Conservation (phyloP, 2,888 invertebrate genomes). For the Trichopria drosophilae region DNA sequence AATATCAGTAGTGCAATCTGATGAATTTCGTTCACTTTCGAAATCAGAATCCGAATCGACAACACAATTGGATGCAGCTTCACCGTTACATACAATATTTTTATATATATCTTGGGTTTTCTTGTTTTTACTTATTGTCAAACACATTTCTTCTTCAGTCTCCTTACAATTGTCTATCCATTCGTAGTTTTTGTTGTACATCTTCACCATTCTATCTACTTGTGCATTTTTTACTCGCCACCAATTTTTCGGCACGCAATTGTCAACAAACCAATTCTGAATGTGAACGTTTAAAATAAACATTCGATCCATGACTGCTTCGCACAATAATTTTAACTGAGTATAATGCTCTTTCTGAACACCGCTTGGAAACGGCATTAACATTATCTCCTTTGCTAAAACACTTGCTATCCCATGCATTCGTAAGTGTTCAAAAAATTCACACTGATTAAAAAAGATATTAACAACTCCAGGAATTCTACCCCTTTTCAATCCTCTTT, state of each 20-base stretch:
- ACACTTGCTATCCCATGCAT: constrained; percentile 40
- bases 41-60: no score
- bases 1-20: no score
- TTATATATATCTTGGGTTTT: no score
- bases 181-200: no score
- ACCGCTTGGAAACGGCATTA: constrained; percentile 49
- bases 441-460: constrained; percentile 54
- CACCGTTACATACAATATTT: no score
- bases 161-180: no score
- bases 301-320: constrained; percentile 49
- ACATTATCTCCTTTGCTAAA: constrained; percentile 49
- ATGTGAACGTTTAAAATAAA: constrained; percentile 47
- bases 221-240: no score
- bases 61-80: no score
- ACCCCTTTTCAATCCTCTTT: constrained; percentile 40
- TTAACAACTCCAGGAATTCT: constrained; percentile 42
- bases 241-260: constrained; percentile 40
- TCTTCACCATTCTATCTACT: no score
- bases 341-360: constrained; percentile 38
- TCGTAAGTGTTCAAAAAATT: constrained; percentile 50
- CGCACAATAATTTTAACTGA: constrained; percentile 43
- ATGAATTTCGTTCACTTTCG: no score
- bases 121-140: no score
- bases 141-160: no score
- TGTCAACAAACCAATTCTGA: constrained; percentile 47